These are phyloP conservation scores for Erpornis zantholeuca DNA, from an alignment of 2,113 vertebrate genomes.

Conservation along the genomic window DNA sequence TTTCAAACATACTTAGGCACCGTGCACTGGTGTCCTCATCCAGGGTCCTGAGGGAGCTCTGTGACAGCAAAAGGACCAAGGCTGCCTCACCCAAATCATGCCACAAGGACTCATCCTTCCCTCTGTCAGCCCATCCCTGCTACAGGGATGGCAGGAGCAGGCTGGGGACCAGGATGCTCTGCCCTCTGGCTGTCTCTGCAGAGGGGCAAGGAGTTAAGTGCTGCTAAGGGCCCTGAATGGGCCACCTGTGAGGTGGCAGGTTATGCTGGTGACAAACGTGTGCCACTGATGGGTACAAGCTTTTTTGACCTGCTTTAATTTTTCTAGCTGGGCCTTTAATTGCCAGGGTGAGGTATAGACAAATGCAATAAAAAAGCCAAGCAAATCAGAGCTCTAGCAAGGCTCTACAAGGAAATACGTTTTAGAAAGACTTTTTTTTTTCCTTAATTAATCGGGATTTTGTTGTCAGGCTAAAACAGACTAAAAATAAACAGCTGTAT, in stretches of 20 bases:
- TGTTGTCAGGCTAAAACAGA: slow-evolving; percentile 68
- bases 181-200: background rate
- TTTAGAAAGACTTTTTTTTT: slow-evolving; percentile 19
- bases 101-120: background rate
- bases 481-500: slow-evolving; percentile 89
- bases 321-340: slow-evolving; percentile 18
- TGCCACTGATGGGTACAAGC: background rate
- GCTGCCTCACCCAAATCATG: accelerated
- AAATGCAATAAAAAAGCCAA: background rate
- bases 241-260: background rate
- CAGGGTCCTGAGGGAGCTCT: background rate
- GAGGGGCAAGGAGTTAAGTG: background rate
- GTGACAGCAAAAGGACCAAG: background rate
- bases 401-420: slow-evolving; percentile 41
- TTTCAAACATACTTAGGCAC: background rate
- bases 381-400: background rate
- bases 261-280: background rate
- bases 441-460: slow-evolving; percentile 67
- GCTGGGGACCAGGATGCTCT: background rate
- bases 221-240: background rate
- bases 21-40: background rate
- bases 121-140: background rate
- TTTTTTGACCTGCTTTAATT: slow-evolving; percentile 30
- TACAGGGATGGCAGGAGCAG: background rate
- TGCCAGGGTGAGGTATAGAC: background rate